A percentile compares a stretch with the other conserved stretches of the same genome.
Conservation (phyloP, 1,140 invertebrate genomes). For the Caenorhabditis brenneri region DNA sequence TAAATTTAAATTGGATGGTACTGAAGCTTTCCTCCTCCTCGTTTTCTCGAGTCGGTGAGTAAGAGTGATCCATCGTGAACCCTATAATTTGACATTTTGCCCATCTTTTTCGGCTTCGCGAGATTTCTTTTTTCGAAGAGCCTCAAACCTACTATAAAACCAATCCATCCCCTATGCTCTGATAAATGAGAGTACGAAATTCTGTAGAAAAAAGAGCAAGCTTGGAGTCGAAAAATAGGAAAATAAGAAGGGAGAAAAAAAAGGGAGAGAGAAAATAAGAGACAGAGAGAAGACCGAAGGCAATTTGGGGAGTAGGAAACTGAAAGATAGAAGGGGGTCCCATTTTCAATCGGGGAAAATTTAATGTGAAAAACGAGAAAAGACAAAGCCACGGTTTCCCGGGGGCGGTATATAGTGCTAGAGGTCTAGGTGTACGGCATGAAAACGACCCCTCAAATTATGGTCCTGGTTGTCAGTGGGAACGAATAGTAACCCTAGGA, state of each 20-base stretch:
- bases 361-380: conserved; percentile 32
- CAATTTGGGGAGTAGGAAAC: not conserved
- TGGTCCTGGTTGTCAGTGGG: not conserved
- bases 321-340: not conserved
- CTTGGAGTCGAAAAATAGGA: not conserved
- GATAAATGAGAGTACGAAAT: not conserved
- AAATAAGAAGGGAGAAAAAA: not conserved
- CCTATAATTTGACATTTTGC: not conserved
- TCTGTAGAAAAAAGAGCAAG: not conserved
- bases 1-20: conserved; percentile 25
- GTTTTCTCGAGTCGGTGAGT: too few relatives aligned
- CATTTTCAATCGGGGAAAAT: not conserved
- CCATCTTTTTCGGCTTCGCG: not conserved
- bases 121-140: not conserved
- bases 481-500: not conserved
- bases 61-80: conserved; percentile 3
- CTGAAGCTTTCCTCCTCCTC: not conserved
- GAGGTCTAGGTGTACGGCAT: too few relatives aligned
- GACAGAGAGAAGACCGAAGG: not conserved
- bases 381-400: too few relatives aligned
- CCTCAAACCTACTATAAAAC: not conserved
- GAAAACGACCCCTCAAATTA: too few relatives aligned
- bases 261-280: not conserved
- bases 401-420: too few relatives aligned
- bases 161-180: not conserved